Evolutionary conservation across 1,140 invertebrate species (phyloP), one percentile per base, ranked within the genome.

Genomic region (Ceratitis capitata): DNA sequence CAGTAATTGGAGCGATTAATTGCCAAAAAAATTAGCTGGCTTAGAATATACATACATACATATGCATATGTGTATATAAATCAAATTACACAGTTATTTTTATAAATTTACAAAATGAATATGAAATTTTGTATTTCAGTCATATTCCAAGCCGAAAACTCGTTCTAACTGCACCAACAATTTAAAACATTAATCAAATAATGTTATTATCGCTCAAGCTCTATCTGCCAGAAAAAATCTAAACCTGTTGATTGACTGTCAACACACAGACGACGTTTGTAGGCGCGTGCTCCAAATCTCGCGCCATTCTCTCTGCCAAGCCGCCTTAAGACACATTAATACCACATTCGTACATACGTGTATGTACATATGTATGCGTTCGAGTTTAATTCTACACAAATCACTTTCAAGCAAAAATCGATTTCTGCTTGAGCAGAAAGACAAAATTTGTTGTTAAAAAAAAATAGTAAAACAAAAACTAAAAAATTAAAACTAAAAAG

Each of bases 271-370:
- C 64, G 64, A 69, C 69, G 69, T 10, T 78, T 78, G 69, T 78
- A 78, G 69, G 69, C 69, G 69, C 69, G 69, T 47, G 39, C 69
- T 78, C 69, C 39, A 47, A 78, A 78, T 78, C 45, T 42, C n/a
- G 69, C 16, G n/a, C 69, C 35, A 47, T 78, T 45, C 69, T 56
- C 23, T 23, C 69, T 78, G n/a, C n/a, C n/a, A n/a, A n/a, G n/a
- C 14, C 6, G 69, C 39, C 42, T 45, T 45, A 42, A 78, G 69
- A 7, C 69, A 3, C 69, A 61, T 2, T 26, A n/a, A 26, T 61
- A 61, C 56, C 23, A 42, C 9, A 32, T 69, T 69, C 29, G 14
- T 12, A 49, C 7, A 49, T 49, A 49, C 47, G 47, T 47, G 14
- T n/a, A n/a, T 47, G 45, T 49, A 49, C 47, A 49, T 49, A 49